phyloP scores from a whole-genome alignment of 2,797 vertebrate genomes.

The Podarcis lilfordi region DNA sequence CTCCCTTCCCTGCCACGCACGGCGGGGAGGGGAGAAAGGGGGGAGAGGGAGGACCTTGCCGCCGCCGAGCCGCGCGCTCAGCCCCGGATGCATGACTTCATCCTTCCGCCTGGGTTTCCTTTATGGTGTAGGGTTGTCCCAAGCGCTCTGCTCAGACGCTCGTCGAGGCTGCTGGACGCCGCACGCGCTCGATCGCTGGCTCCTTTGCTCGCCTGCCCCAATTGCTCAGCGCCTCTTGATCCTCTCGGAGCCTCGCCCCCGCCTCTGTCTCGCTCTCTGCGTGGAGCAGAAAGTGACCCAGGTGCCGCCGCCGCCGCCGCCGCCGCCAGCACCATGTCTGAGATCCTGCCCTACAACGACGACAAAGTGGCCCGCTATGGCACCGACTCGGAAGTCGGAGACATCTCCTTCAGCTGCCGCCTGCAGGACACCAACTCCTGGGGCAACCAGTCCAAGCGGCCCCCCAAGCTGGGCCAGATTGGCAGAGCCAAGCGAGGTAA shows the following conservation, averaged over 20 bases:
- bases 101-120: slow-evolving; percentile 93
- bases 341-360: slow-evolving; percentile 96
- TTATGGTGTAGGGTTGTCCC: slow-evolving; percentile 94
- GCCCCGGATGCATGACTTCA: slow-evolving; percentile 97
- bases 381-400: slow-evolving; percentile 91
- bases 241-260: neutral
- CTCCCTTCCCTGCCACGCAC: slow-evolving; percentile 35
- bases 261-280: neutral
- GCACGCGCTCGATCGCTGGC: slow-evolving; percentile 34
- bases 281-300: neutral
- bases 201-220: neutral
- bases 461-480: slow-evolving; percentile 97
- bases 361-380: slow-evolving; percentile 97
- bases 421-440: slow-evolving; percentile 97
- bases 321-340: slow-evolving; percentile 87
- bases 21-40: slow-evolving; percentile 19
- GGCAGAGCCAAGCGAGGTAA: slow-evolving; percentile 96
- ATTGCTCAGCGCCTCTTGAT: neutral
- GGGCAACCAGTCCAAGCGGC: slow-evolving; percentile 94
- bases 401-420: slow-evolving; percentile 98
- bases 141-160: slow-evolving; percentile 82
- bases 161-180: slow-evolving; percentile 49
- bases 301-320: slow-evolving; percentile 71
- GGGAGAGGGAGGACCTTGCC: slow-evolving; percentile 47
- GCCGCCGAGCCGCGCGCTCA: slow-evolving; percentile 62